Evolutionary conservation across 1,140 invertebrate species (phyloP).

Genomic region (Portunus trituberculatus): DNA sequence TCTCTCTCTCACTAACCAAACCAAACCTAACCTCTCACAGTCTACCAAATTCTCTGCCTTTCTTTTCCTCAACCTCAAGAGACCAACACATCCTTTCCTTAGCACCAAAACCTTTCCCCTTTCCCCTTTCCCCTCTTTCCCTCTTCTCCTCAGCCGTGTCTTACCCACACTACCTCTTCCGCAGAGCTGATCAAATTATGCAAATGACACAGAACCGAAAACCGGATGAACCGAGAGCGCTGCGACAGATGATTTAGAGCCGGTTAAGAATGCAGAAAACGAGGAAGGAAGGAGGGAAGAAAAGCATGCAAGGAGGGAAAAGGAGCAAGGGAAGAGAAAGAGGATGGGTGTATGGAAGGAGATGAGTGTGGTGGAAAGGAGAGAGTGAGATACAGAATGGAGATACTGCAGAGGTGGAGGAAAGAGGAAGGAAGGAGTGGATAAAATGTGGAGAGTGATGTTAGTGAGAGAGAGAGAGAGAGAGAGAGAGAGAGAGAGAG

Average conservation of each 20-base stretch:
- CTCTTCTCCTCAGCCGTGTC: background rate
- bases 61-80: background rate
- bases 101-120: background rate
- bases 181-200: background rate
- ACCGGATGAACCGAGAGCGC: background rate
- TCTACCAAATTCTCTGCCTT: background rate
- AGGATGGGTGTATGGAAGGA: too few relatives aligned
- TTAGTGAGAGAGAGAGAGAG: too few relatives aligned
- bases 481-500: too few relatives aligned
- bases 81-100: background rate
- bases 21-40: background rate
- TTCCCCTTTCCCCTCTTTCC: background rate
- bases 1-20: background rate
- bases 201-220: background rate
- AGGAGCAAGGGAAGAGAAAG: background rate
- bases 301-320: background rate
- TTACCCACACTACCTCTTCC: too few relatives aligned
- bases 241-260: background rate
- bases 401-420: too few relatives aligned
- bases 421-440: too few relatives aligned
- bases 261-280: background rate
- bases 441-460: too few relatives aligned
- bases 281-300: background rate
- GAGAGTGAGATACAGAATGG: too few relatives aligned
- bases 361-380: too few relatives aligned